Evolutionary conservation across 2,888 invertebrate species (phyloP).

Genomic region (Chalcosyrphus nemorum): DNA sequence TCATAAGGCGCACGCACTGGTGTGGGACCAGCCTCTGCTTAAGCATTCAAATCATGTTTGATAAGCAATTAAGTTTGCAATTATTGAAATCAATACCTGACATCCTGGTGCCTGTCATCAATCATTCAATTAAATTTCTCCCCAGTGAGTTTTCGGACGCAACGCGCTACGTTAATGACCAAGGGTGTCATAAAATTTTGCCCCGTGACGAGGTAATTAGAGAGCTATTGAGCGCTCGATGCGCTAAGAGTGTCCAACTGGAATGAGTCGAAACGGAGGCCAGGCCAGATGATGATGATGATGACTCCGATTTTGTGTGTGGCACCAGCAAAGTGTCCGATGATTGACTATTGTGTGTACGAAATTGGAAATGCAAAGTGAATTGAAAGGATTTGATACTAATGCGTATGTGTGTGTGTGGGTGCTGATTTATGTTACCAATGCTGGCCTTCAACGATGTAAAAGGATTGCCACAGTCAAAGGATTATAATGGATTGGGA

Average conservation of each 20-base stretch:
- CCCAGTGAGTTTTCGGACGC: constrained; percentile 35
- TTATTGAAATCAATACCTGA: constrained; percentile 79
- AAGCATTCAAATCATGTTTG: constrained; percentile 75
- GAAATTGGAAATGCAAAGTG: constrained; percentile 17
- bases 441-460: too few species aligned
- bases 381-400: constrained; percentile 25
- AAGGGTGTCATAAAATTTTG: constrained; percentile 59
- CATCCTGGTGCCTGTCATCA: constrained; percentile 72
- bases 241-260: not conserved
- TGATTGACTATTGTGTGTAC: constrained; percentile 61
- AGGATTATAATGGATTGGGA: too few species aligned
- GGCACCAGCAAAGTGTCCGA: not conserved
- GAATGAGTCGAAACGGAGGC: not conserved
- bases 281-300: not conserved
- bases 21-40: constrained; percentile 48
- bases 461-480: too few species aligned
- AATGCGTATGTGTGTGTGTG: not conserved
- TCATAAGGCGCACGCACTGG: not conserved
- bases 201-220: constrained; percentile 55
- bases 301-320: constrained; percentile 12
- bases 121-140: constrained; percentile 72
- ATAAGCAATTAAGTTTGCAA: constrained; percentile 77
- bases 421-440: too few species aligned
- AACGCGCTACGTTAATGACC: constrained; percentile 53
- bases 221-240: constrained; percentile 49